Evolutionary conservation across 2,113 vertebrate genomes (phyloP).

Genomic region (Axis porcinus): DNA sequence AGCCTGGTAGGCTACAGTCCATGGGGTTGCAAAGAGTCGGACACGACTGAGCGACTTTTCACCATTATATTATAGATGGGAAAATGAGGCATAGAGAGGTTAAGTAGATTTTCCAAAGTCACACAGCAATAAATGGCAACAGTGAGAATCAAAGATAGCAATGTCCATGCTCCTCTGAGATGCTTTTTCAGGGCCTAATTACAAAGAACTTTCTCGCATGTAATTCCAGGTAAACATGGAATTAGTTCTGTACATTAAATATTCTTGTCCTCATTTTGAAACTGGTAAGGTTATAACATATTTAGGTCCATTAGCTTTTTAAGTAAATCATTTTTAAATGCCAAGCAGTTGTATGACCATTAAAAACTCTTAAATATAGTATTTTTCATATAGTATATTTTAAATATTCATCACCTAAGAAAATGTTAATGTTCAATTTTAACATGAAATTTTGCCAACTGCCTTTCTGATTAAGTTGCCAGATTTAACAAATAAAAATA

Average conservation of each 20-base stretch:
- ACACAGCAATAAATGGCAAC: neutral
- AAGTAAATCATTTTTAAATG: neutral
- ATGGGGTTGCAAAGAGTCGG: no score
- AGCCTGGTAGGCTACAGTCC: no score
- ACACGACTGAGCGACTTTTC: no score
- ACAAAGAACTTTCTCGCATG: neutral
- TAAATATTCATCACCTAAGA: slow-evolving; percentile 44
- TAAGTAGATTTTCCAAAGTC: neutral
- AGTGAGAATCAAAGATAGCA: neutral
- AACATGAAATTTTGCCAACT: slow-evolving; percentile 29
- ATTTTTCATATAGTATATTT: neutral
- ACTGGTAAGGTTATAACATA: neutral
- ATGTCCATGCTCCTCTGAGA: neutral
- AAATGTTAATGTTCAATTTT: slow-evolving; percentile 47
- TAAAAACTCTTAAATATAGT: neutral
- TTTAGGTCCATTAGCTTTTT: neutral
- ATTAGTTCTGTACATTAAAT: neutral
- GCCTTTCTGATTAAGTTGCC: neutral
- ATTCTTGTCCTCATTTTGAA: neutral
- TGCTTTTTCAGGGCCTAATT: neutral
- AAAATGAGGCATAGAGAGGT: neutral
- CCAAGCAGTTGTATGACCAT: neutral
- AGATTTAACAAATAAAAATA: slow-evolving; percentile 64
- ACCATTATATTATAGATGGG: neutral
- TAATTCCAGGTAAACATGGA: neutral